These are phyloP conservation scores for Chelonus insularis DNA, from an alignment of 1,140 invertebrate species.

Conservation along the genomic window DNA sequence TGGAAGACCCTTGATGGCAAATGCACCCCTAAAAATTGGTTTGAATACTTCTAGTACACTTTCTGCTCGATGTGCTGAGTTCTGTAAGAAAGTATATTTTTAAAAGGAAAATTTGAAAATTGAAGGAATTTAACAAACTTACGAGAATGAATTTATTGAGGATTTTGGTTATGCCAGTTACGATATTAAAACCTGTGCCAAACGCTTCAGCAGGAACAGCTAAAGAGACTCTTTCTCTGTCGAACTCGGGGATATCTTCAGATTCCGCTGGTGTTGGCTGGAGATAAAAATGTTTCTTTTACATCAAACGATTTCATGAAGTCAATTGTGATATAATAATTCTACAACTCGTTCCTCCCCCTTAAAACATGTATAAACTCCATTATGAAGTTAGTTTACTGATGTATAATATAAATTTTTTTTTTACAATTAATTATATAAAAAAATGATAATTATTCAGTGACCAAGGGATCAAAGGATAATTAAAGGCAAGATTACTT, in stretches of 20 bases:
- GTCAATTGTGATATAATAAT: no score
- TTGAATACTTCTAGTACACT: constrained; percentile 68
- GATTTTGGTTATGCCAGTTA: constrained; percentile 71
- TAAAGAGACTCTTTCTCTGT: constrained; percentile 66
- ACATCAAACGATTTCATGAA: no score
- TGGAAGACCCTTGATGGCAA: constrained; percentile 67
- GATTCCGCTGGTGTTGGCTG: constrained; percentile 56
- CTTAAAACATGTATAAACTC: no score
- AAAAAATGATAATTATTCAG: no score
- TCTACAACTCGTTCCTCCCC: no score
- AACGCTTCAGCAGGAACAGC: constrained; percentile 70
- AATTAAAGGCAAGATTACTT: no score
- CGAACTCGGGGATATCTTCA: constrained; percentile 69
- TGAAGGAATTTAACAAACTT: constrained; percentile 38
- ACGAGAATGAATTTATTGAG: constrained; percentile 72
- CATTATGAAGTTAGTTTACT: no score
- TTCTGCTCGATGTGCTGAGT: constrained; percentile 70
- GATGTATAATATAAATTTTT: no score
- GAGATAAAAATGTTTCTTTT: constrained; percentile 33
- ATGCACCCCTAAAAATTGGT: constrained; percentile 67
- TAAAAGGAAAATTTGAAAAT: neutral
- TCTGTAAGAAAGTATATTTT: constrained; percentile 59
- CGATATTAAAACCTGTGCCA: constrained; percentile 70
- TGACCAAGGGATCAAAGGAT: no score
- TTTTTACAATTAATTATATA: no score